Evolutionary conservation across 2,113 vertebrate species (phyloP).

Genomic region (Notothenia rossii): DNA sequence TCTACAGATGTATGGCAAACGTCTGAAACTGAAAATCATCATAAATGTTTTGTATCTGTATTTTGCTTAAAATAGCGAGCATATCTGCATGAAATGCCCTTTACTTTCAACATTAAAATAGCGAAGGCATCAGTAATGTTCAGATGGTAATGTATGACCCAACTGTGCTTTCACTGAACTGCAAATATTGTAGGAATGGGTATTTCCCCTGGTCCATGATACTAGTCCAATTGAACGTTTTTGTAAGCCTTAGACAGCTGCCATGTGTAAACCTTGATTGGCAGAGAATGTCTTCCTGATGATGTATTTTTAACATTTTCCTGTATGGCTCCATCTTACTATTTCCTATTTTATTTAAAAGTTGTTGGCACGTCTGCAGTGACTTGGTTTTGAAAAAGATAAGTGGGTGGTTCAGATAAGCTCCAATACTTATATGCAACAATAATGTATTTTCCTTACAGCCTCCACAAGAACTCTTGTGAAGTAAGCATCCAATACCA

Average conservation of each 20-base stretch:
- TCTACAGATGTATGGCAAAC: neutral
- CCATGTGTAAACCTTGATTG: neutral
- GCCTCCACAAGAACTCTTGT: constrained; percentile 21
- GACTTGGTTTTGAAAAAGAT: constrained; percentile 11
- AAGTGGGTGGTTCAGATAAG: constrained; percentile 64
- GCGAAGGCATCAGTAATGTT: neutral
- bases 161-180: neutral
- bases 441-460: constrained; percentile 45
- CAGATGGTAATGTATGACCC: neutral
- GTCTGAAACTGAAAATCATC: neutral
- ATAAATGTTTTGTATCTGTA: neutral
- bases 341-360: neutral
- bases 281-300: neutral
- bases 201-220: neutral
- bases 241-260: neutral
- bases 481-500: constrained; percentile 23
- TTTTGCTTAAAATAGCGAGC: neutral
- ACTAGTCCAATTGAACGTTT: neutral
- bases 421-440: constrained; percentile 55
- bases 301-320: neutral
- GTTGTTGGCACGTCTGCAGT: neutral
- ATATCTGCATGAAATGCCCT: neutral
- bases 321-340: neutral
- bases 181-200: neutral
- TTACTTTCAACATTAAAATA: neutral